Percentiles rank a stretch among this genome's conserved stretches.
Evolutionary conservation across 2,888 invertebrate species (phyloP).

Genomic region (Monoplex corrugatus): DNA sequence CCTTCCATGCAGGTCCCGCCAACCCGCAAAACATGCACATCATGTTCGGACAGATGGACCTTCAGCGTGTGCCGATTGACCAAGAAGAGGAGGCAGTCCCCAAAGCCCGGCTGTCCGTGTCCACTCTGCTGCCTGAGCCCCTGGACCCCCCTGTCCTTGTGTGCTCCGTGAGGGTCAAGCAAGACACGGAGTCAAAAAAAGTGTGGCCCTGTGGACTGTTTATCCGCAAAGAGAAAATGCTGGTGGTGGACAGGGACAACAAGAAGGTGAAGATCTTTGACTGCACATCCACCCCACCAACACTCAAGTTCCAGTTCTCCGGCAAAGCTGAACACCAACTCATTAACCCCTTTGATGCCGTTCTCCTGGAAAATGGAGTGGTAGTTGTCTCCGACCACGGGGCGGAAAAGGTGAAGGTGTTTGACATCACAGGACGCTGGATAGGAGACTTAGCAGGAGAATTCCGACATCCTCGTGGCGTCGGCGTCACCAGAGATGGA

Average conservation of each 20-base stretch:
- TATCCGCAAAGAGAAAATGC: conserved; percentile 64
- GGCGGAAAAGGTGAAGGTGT: conserved; percentile 74
- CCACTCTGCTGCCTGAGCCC: conserved; percentile 66
- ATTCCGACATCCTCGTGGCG: conserved; percentile 76
- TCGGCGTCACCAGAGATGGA: conserved; percentile 70
- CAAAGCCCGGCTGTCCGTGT: conserved; percentile 57
- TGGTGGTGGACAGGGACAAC: conserved; percentile 77
- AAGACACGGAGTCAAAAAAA: conserved; percentile 68
- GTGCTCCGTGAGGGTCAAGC: conserved; percentile 64
- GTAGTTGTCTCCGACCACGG: conserved; percentile 77
- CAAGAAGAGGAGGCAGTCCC: conserved; percentile 57
- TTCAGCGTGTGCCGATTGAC: conserved; percentile 61
- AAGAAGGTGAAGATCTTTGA: conserved; percentile 74
- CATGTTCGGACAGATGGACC: conserved; percentile 69
- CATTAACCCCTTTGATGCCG: conserved; percentile 76
- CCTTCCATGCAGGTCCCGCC: conserved; percentile 66
- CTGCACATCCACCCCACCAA: conserved; percentile 58
- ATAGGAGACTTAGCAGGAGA: conserved; percentile 65
- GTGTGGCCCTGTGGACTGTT: conserved; percentile 77
- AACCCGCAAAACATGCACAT: conserved; percentile 64
- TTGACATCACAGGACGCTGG: conserved; percentile 65
- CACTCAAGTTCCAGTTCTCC: conserved; percentile 63
- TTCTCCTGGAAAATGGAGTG: conserved; percentile 70
- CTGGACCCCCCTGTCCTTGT: conserved; percentile 62
- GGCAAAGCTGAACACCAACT: conserved; percentile 68